phyloP scores from a whole-genome alignment of 30 jellyfish, hydroid and myxozoan species.

The Chironex yamaguchii region DNA sequence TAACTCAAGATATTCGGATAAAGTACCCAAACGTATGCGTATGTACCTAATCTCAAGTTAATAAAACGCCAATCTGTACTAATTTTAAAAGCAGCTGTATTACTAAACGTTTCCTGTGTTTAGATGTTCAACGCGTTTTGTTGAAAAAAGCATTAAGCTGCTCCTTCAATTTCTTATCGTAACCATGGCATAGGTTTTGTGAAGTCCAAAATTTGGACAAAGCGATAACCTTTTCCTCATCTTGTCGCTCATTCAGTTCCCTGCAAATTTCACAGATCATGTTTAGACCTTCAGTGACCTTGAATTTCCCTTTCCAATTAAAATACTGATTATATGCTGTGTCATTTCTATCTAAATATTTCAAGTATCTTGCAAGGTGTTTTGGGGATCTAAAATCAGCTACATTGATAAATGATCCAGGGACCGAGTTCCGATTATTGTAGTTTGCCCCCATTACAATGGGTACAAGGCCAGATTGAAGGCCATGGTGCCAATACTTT shows the following conservation, averaged over 20 bases:
- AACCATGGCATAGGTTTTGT: no score
- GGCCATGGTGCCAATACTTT: constrained; percentile 87
- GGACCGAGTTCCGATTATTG: constrained; percentile 50
- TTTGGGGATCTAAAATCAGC: constrained; percentile 65
- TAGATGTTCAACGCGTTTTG: no score
- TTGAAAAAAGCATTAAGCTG: no score
- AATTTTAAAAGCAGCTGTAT: no score
- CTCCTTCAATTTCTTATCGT: no score
- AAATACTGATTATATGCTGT: constrained; percentile 89
- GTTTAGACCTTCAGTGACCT: constrained; percentile 74
- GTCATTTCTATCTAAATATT: constrained; percentile 75
- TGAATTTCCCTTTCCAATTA: constrained; percentile 80
- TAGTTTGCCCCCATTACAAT: constrained; percentile 86
- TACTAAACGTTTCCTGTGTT: no score
- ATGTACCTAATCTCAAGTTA: no score
- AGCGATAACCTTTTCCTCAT: no score
- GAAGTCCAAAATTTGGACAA: no score
- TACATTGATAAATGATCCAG: constrained; percentile 89
- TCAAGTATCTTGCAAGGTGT: constrained; percentile 74
- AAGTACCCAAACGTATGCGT: no score
- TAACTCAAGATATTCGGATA: no score
- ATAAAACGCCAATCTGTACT: no score
- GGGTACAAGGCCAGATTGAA: constrained; percentile 87
- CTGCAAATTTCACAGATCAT: constrained; percentile 82
- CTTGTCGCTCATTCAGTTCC: constrained; percentile 79